Conservation (phyloP, 2,113 vertebrate species). For the Eira barbara region DNA sequence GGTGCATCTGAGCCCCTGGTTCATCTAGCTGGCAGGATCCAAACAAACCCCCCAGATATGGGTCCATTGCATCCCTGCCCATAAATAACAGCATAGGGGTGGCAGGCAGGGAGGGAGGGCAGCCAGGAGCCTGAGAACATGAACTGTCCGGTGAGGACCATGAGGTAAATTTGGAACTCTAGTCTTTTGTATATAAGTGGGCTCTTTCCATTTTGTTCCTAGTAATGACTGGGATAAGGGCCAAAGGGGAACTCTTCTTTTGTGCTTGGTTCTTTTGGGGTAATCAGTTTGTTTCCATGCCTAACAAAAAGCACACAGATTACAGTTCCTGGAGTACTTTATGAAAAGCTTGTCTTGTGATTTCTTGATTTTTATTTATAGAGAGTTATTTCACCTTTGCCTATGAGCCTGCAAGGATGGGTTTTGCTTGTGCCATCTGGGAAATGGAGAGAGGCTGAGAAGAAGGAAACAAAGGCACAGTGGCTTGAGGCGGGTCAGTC, state of each 20-base stretch:
- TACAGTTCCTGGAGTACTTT: not conserved
- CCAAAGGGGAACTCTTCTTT: not conserved
- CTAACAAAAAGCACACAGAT: not conserved
- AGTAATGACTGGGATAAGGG: not conserved
- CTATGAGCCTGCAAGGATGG: not conserved
- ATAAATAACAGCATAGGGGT: not conserved
- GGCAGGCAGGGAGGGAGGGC: not conserved
- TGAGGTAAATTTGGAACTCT: not conserved
- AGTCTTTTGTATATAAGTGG: not conserved
- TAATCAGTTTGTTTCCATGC: not conserved
- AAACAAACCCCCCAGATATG: not conserved
- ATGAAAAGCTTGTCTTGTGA: not conserved
- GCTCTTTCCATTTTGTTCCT: not conserved
- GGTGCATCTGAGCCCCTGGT: not conserved
- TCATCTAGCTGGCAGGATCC: not conserved
- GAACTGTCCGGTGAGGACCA: not conserved
- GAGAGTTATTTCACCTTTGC: not conserved
- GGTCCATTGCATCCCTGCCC: not conserved
- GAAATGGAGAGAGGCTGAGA: not conserved
- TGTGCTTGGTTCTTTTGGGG: not conserved
- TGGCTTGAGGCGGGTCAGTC: not conserved
- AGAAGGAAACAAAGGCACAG: not conserved
- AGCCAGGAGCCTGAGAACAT: not conserved
- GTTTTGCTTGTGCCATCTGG: not conserved
- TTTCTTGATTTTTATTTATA: slow-evolving; percentile 15